Evolutionary conservation across 2,113 vertebrate genomes (phyloP).

Genomic region (Nansenia antarctica): DNA sequence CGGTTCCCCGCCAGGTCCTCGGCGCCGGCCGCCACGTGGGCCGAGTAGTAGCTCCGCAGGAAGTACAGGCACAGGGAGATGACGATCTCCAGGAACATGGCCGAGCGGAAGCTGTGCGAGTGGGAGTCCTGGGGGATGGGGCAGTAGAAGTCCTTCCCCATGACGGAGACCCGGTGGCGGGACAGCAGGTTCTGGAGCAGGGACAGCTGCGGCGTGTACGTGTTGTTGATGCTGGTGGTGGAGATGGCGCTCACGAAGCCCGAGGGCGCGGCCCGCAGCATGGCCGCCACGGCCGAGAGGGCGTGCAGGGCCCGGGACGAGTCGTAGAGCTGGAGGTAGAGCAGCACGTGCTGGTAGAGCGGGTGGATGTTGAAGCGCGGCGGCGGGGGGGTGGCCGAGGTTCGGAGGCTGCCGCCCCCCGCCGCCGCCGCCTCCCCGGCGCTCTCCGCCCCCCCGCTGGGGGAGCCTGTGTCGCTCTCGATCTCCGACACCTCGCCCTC

Average conservation of each 20-base stretch:
- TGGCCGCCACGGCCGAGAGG: conserved; percentile 91
- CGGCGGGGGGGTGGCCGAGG: conserved; percentile 29
- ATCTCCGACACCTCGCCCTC: conserved; percentile 98
- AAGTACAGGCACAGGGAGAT: conserved; percentile 96
- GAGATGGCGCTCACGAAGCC: conserved; percentile 96
- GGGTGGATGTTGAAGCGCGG: conserved; percentile 91
- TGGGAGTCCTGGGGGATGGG: conserved; percentile 92
- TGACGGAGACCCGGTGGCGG: conserved; percentile 94
- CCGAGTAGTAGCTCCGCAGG: conserved; percentile 93
- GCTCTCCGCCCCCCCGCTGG: conserved; percentile 66
- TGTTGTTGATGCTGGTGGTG: conserved; percentile 96
- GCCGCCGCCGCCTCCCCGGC: conserved; percentile 32
- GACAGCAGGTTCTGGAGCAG: conserved; percentile 95
- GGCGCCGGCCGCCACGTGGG: conserved; percentile 85
- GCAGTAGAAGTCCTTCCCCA: conserved; percentile 98
- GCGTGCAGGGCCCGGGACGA: conserved; percentile 94
- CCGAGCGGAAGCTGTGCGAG: conserved; percentile 93
- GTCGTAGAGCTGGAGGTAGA: conserved; percentile 97
- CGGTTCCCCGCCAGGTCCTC: conserved; percentile 95
- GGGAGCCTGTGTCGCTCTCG: conserved; percentile 93
- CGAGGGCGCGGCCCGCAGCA: conserved; percentile 89
- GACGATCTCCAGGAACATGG: conserved; percentile 98
- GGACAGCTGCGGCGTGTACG: conserved; percentile 93
- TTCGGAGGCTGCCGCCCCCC: conserved; percentile 61
- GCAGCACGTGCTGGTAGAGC: conserved; percentile 93